A percentile compares a stretch with the other conserved stretches of the same genome.
Evolutionary conservation across 2,888 invertebrate genomes (phyloP).

Genomic region (Tenthredo amoena): DNA sequence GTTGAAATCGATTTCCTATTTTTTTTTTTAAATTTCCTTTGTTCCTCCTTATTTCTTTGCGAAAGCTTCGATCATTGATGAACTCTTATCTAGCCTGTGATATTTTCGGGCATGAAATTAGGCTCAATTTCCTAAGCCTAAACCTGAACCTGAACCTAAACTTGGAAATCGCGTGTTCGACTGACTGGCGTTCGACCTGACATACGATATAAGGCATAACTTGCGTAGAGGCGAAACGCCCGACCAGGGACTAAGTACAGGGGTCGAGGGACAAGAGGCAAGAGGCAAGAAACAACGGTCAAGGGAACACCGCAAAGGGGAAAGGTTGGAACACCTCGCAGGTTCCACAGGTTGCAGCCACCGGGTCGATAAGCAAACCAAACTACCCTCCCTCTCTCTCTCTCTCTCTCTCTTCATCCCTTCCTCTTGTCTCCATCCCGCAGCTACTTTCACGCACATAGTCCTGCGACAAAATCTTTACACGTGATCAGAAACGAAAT

Average conservation of each 20-base stretch:
- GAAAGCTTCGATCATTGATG: neutral
- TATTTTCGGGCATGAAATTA: neutral
- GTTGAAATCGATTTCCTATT: neutral
- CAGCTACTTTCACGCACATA: neutral
- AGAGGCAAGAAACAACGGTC: slow-evolving; percentile 49
- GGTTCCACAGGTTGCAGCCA: slow-evolving; percentile 52
- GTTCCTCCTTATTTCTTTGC: neutral
- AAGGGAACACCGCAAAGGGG: slow-evolving; percentile 38
- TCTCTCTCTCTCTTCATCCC: neutral
- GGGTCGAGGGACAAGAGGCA: slow-evolving; percentile 41
- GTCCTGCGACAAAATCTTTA: slow-evolving; percentile 19
- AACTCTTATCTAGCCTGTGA: neutral
- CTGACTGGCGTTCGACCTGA: neutral
- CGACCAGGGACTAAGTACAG: slow-evolving; percentile 11
- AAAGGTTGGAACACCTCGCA: slow-evolving; percentile 43
- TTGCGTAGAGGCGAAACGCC: slow-evolving; percentile 24
- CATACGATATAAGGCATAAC: neutral
- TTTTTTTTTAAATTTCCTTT: neutral
- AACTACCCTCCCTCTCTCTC: neutral
- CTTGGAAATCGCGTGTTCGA: slow-evolving; percentile 23
- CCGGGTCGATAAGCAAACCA: slow-evolving; percentile 50
- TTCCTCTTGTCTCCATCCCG: neutral
- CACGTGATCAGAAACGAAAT: neutral
- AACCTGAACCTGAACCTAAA: neutral
- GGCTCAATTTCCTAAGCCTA: neutral